Conservation (phyloP, 2,113 vertebrate species). For the Brachypteracias leptosomus region DNA sequence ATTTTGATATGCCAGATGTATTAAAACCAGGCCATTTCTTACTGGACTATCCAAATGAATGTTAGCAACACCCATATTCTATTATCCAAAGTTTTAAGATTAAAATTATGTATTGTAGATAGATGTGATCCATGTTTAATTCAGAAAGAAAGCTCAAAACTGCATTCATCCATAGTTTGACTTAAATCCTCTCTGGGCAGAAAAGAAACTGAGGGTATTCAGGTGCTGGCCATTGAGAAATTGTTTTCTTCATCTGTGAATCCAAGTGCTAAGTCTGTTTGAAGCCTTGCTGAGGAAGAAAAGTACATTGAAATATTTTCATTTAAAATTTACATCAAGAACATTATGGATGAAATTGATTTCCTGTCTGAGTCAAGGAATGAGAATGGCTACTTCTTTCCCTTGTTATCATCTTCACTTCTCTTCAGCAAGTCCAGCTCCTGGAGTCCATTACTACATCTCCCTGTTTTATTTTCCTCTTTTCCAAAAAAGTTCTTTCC, state of each 20-base stretch:
- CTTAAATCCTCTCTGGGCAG: not conserved
- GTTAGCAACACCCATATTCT: not conserved
- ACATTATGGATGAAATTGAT: not conserved
- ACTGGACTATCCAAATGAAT: not conserved
- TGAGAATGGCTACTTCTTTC: not conserved
- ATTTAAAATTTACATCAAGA: not conserved
- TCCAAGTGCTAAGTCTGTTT: not conserved
- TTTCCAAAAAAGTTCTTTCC: not conserved
- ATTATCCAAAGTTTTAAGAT: not conserved
- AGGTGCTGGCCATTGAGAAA: not conserved
- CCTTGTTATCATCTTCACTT: not conserved
- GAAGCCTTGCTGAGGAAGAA: not conserved
- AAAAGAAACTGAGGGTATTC: not conserved
- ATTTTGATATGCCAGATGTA: not conserved
- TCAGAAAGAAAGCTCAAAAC: not conserved
- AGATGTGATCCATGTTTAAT: not conserved
- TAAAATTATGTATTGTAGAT: not conserved
- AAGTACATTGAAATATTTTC: not conserved
- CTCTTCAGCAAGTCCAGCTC: not conserved
- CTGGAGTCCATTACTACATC: not conserved
- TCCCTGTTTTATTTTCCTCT: not conserved
- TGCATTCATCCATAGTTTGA: not conserved
- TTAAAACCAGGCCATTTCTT: not conserved
- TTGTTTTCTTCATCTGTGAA: not conserved
- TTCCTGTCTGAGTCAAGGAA: not conserved